Base-by-base conservation (phyloP, 37 sponge, comb jelly and placozoan species). In the Oscarella lobularis region DNA sequence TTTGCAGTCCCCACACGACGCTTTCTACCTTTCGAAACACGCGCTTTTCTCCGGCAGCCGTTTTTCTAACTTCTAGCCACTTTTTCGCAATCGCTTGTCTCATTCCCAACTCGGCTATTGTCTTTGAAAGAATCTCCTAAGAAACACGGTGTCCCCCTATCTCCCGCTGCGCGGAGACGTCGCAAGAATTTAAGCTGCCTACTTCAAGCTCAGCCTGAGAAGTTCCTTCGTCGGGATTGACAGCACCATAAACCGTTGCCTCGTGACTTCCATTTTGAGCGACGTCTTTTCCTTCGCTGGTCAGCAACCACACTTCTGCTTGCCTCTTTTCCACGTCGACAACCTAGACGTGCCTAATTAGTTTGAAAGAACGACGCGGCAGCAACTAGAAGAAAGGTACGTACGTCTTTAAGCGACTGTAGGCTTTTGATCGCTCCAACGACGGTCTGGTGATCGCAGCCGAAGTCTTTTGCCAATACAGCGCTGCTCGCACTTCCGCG, bases 21-120 rank as follows among this genome's bases (percentile, higher is more conserved):
- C 60, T 48, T n/a, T n/a, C n/a, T n/a, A n/a, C 95, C 78, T 97
- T 93, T 27, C 92, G 75, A 38, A n/a, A n/a, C n/a, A n/a, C n/a
- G n/a, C n/a, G n/a, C n/a, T n/a, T n/a, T n/a, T n/a, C n/a, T n/a
- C n/a, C n/a, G n/a, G n/a, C n/a, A n/a, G n/a, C n/a, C n/a, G n/a
- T n/a, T n/a, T n/a, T 91, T 75, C 90, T 89, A 2, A 97, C 80
- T 9, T 73, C 71, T 38, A 97, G 35, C 98, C 98, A 97, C 0
- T 94, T 94, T 40, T 70, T 71, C 0, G 95, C 90, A 91, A 97
- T 97, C 33, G 98, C 98, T 70, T 97, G 92, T 68, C 89, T 97
- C 73, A 97, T 88, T 20, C 98, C 98, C 27, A 97, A 78, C 82
- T 93, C 90, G 2, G 94, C 98, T 88, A 90, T 90, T 4, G 98